Percentiles rank a stretch among this genome's conserved stretches.
Conservation (phyloP, 1,140 invertebrate species). For the Harpegnathos saltator region DNA sequence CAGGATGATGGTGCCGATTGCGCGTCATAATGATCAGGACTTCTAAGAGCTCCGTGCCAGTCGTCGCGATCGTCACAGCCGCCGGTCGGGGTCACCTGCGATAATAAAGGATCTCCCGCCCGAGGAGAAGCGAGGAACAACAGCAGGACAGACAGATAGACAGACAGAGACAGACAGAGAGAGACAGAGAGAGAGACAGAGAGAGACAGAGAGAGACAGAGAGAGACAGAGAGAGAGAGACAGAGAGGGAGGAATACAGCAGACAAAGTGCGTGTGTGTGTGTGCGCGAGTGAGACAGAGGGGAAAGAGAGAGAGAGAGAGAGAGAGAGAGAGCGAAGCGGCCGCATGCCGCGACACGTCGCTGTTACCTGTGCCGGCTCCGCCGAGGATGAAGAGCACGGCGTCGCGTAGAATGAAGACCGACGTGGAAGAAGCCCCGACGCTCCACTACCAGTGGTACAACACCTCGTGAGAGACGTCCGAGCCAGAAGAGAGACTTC, state of each 20-base stretch:
- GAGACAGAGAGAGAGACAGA: not conserved
- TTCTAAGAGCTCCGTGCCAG: slow-evolving; percentile 39
- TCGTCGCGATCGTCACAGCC: slow-evolving; percentile 51
- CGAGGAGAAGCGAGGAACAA: not conserved
- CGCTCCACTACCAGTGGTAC: slow-evolving; percentile 71
- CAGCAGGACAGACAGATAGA: too few species aligned
- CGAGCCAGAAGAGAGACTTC: not conserved
- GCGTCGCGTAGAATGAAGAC: slow-evolving; percentile 66
- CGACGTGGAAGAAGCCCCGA: slow-evolving; percentile 70
- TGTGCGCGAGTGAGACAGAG: not conserved
- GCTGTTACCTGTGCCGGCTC: slow-evolving; percentile 49
- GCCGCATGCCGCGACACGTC: slow-evolving; percentile 35
- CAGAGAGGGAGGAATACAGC: too few species aligned
- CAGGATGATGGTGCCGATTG: slow-evolving; percentile 58
- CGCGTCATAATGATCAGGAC: slow-evolving; percentile 44
- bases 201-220: not conserved
- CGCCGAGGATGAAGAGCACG: slow-evolving; percentile 69
- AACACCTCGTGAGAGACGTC: slow-evolving; percentile 74
- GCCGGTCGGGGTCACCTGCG: slow-evolving; percentile 60
- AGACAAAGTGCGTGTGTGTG: too few species aligned
- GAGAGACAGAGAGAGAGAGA: not conserved
- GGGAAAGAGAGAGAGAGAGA: not conserved
- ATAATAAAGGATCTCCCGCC: slow-evolving; percentile 53
- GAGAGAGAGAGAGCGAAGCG: slow-evolving; percentile 30
- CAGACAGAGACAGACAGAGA: too few species aligned